These are phyloP conservation scores for Bradypus variegatus DNA, from an alignment of 2,797 vertebrate genomes.

Conservation along the genomic window DNA sequence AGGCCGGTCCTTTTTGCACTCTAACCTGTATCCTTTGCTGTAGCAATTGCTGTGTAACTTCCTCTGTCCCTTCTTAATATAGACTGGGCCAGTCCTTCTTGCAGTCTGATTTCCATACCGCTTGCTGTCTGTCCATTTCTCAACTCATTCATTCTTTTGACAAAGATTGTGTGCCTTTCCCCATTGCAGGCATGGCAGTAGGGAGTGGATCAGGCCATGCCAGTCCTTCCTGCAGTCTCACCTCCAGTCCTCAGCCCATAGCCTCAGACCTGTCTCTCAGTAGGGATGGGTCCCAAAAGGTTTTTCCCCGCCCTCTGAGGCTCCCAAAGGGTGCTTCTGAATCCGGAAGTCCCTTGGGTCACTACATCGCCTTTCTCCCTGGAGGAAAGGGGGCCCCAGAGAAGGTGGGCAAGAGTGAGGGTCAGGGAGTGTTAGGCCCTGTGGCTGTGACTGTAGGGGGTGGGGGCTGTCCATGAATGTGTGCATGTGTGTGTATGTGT, in stretches of 20 bases:
- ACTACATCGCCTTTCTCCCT: not conserved
- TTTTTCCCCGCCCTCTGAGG: not conserved
- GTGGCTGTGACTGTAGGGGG: not conserved
- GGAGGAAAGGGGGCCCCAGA: not conserved
- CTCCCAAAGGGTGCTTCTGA: not conserved
- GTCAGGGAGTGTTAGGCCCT: not conserved
- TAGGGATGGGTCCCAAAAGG: not conserved
- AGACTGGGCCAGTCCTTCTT: not conserved
- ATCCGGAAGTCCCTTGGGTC: not conserved
- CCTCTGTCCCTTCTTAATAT: not conserved
- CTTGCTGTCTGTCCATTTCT: not conserved
- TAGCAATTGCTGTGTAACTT: not conserved
- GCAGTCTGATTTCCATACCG: slow-evolving; percentile 7
- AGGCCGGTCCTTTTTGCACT: not conserved
- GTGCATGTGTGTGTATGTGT: not conserved
- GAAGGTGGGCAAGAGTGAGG: not conserved
- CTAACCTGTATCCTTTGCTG: not conserved
- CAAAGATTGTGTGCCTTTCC: not conserved
- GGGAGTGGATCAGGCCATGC: not conserved
- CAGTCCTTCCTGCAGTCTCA: not conserved
- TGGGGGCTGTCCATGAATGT: not conserved
- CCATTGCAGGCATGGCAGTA: not conserved
- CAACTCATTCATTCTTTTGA: not conserved
- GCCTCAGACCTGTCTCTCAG: not conserved
- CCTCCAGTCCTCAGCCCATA: not conserved